phyloP scores from a whole-genome alignment of 2,113 vertebrate species.

The Malurus cyaneus region DNA sequence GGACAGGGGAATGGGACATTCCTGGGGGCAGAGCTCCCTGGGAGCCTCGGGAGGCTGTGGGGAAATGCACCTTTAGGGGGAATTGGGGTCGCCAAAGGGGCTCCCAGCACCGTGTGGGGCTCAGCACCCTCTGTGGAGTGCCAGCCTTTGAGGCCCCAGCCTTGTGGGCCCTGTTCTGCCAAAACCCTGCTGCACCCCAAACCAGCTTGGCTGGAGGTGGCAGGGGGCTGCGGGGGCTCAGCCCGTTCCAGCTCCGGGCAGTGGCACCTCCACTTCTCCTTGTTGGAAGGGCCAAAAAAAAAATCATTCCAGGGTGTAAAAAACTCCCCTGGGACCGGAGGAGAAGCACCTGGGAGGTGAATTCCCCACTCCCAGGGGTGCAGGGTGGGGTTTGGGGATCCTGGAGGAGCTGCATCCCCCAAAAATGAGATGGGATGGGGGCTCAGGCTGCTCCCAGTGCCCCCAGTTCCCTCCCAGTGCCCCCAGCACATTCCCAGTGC shows the following conservation, averaged over 20 bases:
- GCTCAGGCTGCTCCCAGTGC: neutral
- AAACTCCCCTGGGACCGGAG: accelerated
- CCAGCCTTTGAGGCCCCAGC: neutral
- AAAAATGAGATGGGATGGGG: neutral
- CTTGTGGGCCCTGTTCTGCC: accelerated
- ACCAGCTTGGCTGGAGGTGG: neutral
- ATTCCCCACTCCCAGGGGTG: neutral
- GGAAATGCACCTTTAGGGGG: neutral
- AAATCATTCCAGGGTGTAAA: neutral
- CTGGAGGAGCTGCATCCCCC: neutral
- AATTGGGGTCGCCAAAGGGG: neutral
- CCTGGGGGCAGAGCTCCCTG: neutral
- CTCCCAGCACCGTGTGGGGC: accelerated
- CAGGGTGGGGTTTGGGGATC: neutral
- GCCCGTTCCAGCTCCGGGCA: too few relatives aligned
- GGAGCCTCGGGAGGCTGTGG: neutral
- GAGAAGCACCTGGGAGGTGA: accelerated
- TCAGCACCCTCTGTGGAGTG: neutral
- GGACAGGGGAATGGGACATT: too few relatives aligned
- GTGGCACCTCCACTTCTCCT: neutral
- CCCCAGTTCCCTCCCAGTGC: neutral
- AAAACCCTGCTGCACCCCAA: neutral
- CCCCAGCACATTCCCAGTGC: neutral
- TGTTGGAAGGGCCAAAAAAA: neutral
- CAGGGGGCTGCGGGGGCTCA: too few relatives aligned